Percentiles rank a stretch among this genome's conserved stretches.
Conservation (phyloP, 1,140 invertebrate species). For the Schlechtendalia chinensis region DNA sequence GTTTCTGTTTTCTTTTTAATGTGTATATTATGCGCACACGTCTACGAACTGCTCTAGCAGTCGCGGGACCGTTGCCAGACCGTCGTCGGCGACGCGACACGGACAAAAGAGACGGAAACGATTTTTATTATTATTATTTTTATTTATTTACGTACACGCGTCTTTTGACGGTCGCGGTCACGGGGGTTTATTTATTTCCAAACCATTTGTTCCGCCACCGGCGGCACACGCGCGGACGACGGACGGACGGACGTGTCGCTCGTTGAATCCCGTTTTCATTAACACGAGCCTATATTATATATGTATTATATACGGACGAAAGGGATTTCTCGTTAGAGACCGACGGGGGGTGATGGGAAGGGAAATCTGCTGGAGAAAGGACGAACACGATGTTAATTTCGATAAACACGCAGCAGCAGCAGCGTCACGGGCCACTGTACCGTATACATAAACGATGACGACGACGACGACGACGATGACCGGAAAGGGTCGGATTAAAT, state of each 20-base stretch:
- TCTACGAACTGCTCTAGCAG: no score
- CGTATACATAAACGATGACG: background rate
- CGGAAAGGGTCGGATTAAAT: slow-evolving; percentile 21
- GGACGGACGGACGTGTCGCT: background rate
- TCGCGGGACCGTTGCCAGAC: background rate
- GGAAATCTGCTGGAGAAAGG: slow-evolving; percentile 12
- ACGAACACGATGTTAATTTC: slow-evolving; percentile 26
- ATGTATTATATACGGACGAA: background rate
- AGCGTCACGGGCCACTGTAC: background rate
- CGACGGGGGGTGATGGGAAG: background rate
- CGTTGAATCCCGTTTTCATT: slow-evolving; percentile 25
- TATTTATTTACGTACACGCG: background rate
- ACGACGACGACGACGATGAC: background rate
- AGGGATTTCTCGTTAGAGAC: background rate
- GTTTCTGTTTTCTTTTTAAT: slow-evolving; percentile 4
- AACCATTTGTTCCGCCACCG: background rate
- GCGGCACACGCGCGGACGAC: background rate
- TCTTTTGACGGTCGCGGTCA: background rate
- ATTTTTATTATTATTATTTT: background rate
- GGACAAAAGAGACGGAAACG: slow-evolving; percentile 27
- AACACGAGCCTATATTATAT: background rate
- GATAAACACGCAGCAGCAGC: background rate
- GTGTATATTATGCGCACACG: background rate
- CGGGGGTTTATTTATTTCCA: slow-evolving; percentile 35
- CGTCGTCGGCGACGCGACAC: background rate